Evolutionary conservation across 1,140 invertebrate genomes (phyloP), one percentile per base, ranked within the genome.

Genomic region (Drosophila navojoa): DNA sequence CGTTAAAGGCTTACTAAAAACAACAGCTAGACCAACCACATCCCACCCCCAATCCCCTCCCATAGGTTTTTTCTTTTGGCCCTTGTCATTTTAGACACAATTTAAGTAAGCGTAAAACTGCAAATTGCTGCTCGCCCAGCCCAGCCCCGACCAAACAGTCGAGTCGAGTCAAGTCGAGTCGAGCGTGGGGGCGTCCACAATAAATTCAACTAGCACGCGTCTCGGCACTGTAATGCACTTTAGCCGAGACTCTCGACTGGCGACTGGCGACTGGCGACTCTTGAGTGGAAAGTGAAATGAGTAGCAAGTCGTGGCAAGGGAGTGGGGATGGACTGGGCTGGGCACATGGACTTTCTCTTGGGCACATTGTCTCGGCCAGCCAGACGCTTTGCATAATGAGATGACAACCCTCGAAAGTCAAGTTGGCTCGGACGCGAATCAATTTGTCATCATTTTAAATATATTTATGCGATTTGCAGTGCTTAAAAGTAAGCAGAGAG

Each of bases 61-160:
- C 15, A 32, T 5, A 0, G 10, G 11, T 29, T 35, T 55, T 54
- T 62, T 29, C 25, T 55, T 54, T 62, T 64, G 62, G 59, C 84
- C 84, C 79, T 80, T 80, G 84, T 84, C 84, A 74, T 75, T 84
- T 87, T 80, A 89, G 84, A 89, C 84, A 77, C 84, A 87, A 87
- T 87, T 87, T 87, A 87, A 87, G 84, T 82, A 89, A 87, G 84
- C 84, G 84, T 87, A 89, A 87, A 87, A 84, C 84, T 87, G 84
- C 84, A 87, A 87, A 87, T 87, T 87, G 84, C 78, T 86, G 71
- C 87, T 58, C 79, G 79, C n/a, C n/a, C n/a, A 11, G 15, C 35
- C 10, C 25, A n/a, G n/a, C 13, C 40, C n/a, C 13, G n/a, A 15
- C 45, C 55, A 25, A 4, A 44, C 40, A 10, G 25, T 11, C 25